Conservation (phyloP, 2,113 vertebrate species). For the Formicarius rufipectus region DNA sequence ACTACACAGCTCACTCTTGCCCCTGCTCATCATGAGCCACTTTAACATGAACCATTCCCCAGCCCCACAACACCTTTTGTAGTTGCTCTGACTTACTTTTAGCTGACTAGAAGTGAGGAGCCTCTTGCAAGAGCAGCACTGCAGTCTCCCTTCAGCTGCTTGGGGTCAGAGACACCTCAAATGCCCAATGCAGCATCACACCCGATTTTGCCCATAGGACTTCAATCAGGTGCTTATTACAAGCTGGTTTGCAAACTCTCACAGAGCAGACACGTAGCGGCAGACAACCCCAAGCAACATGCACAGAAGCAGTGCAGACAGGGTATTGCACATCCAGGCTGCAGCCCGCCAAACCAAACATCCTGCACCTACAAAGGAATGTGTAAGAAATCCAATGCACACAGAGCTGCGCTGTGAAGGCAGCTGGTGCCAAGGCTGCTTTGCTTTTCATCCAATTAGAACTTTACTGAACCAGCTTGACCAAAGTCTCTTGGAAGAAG, state of each 20-base stretch:
- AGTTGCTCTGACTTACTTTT: fast-evolving
- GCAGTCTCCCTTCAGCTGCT: fast-evolving
- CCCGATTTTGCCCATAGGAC: not conserved
- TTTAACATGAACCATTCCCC: fast-evolving
- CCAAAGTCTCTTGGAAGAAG: not conserved
- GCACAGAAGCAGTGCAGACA: not conserved
- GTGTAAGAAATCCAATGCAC: fast-evolving
- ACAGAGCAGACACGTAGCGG: fast-evolving
- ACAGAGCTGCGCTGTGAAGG: fast-evolving
- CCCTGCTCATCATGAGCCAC: fast-evolving
- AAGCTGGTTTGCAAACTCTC: fast-evolving
- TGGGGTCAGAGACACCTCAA: fast-evolving
- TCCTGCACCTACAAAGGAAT: not conserved
- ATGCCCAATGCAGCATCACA: fast-evolving
- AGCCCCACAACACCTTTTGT: not conserved
- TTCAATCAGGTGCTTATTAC: fast-evolving
- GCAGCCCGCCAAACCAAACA: fast-evolving
- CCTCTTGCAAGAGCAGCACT: fast-evolving
- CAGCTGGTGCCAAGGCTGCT: fast-evolving
- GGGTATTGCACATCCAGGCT: fast-evolving
- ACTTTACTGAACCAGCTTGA: not conserved
- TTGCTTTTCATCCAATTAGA: not conserved
- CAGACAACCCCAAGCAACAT: fast-evolving
- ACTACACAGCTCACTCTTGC: fast-evolving
- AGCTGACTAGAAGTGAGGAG: not conserved